These are phyloP conservation scores for Aleiodes testaceus DNA, from an alignment of 2,888 invertebrate genomes.

Conservation along the genomic window DNA sequence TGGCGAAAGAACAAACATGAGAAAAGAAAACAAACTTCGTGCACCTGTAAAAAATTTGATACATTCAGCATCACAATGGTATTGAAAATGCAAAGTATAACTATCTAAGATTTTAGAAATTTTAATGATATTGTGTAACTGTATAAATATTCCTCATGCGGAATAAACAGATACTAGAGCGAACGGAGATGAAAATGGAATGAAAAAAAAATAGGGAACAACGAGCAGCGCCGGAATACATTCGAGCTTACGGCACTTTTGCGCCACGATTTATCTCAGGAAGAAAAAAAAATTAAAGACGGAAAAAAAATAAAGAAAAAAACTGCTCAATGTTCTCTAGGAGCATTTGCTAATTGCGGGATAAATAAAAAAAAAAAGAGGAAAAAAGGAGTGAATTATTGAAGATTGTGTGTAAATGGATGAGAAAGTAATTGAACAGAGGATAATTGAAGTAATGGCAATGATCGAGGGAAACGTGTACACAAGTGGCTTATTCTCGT, in stretches of 20 bases:
- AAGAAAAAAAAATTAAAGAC: conserved; percentile 10
- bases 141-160: background rate
- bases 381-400: too few species aligned
- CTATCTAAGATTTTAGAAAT: conserved; percentile 5
- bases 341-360: background rate
- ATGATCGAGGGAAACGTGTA: background rate
- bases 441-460: background rate
- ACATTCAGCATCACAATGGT: background rate
- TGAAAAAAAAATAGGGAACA: background rate
- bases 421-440: background rate
- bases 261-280: conserved; percentile 33
- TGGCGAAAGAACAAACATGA: too few species aligned
- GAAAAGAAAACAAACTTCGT: too few species aligned
- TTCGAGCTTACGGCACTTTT: conserved; percentile 36
- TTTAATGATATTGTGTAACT: conserved; percentile 14
- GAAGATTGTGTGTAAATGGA: too few species aligned
- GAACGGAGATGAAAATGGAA: conserved; percentile 4
- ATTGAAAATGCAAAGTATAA: background rate
- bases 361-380: background rate
- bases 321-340: background rate
- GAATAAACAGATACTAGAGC: background rate
- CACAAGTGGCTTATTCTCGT: conserved; percentile 19
- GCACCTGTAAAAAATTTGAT: too few species aligned
- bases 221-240: conserved; percentile 9
- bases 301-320: background rate